Percentiles rank a stretch among this genome's conserved stretches.
Conservation (phyloP, 2,113 vertebrate genomes). For the Hypomesus transpacificus region DNA sequence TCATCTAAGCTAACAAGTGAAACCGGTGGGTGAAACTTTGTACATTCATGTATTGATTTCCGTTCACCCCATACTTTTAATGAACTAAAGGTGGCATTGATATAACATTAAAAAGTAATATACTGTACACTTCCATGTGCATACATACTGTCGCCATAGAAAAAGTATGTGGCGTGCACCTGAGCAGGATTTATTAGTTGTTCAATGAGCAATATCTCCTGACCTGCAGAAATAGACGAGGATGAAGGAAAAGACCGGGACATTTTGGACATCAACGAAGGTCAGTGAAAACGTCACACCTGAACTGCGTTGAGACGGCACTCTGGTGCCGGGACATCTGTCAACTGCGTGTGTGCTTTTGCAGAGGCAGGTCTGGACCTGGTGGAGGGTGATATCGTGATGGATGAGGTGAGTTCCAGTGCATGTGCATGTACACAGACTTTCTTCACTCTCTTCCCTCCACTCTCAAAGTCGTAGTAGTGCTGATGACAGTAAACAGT, state of each 20-base stretch:
- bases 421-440: no score
- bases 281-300: constrained; percentile 49
- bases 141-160: no score
- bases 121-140: no score
- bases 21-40: constrained; percentile 34
- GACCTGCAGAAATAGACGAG: constrained; percentile 71
- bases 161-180: no score
- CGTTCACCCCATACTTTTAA: no score
- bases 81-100: no score
- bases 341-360: constrained; percentile 21
- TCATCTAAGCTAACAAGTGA: constrained; percentile 44
- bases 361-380: constrained; percentile 77
- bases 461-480: no score
- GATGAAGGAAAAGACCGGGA: constrained; percentile 80
- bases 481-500: no score
- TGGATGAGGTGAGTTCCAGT: constrained; percentile 67
- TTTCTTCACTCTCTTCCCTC: no score
- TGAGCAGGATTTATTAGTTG: no score
- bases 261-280: constrained; percentile 84
- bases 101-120: no score
- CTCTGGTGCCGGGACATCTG: not conserved
- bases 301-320: not conserved
- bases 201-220: not conserved
- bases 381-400: constrained; percentile 83
- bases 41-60: no score